A percentile compares a stretch with the other conserved stretches of the same genome.
phyloP scores from a whole-genome alignment of 2,797 vertebrate genomes.

The Gorsachius magnificus region DNA sequence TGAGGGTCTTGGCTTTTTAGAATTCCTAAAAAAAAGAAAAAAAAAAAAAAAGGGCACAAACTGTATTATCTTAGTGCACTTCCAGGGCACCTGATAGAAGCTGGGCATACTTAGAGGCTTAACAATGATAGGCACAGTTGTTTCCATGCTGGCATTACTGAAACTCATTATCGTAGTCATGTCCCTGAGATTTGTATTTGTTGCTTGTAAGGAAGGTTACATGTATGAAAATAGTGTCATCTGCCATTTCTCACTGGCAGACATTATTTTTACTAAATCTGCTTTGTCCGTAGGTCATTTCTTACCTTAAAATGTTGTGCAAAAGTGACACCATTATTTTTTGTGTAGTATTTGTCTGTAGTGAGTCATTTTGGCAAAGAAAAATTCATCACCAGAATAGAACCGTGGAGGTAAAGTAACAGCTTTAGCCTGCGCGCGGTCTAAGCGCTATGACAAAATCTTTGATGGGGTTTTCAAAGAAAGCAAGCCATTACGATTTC shows the following conservation, averaged over 20 bases:
- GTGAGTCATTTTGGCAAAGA: background rate
- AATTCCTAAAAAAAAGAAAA: background rate
- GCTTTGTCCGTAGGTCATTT: background rate
- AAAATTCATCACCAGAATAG: background rate
- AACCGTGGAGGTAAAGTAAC: background rate
- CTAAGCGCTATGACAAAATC: background rate
- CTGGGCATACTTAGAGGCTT: background rate
- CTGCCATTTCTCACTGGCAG: background rate
- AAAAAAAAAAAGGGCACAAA: background rate
- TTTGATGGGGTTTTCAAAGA: background rate
- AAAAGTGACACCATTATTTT: background rate
- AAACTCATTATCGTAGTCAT: rapidly evolving
- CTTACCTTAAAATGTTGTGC: background rate
- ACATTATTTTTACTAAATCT: background rate
- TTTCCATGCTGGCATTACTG: background rate
- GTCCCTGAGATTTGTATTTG: background rate
- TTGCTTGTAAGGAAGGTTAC: background rate
- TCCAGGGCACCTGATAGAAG: background rate
- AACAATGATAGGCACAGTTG: background rate
- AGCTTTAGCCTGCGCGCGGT: background rate
- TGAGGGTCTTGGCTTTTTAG: background rate
- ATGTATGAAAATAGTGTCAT: background rate
- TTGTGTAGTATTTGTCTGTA: background rate
- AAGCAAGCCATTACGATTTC: slow-evolving; percentile 8
- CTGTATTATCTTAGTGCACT: background rate